Evolutionary conservation across 2,113 vertebrate species (phyloP).

Genomic region (Erythrolamprus reginae): DNA sequence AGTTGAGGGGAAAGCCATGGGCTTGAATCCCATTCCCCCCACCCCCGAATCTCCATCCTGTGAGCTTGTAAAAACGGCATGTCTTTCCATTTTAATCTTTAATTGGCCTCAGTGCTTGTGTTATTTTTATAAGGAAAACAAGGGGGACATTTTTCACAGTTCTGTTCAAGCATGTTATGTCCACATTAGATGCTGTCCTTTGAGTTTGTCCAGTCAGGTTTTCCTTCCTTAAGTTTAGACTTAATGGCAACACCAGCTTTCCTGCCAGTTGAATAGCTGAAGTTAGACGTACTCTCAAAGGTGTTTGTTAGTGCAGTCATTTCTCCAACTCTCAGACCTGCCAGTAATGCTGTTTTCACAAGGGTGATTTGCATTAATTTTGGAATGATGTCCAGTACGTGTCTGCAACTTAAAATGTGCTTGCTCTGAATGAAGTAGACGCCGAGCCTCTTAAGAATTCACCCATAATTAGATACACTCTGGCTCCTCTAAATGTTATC

Average conservation of each 20-base stretch:
- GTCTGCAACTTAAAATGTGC: slow-evolving; percentile 43
- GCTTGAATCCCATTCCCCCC: neutral
- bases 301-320: slow-evolving; percentile 36
- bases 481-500: slow-evolving; percentile 66
- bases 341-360: slow-evolving; percentile 43
- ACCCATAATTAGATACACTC: slow-evolving; percentile 62
- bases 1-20: neutral
- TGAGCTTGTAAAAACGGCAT: neutral
- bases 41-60: neutral
- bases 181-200: slow-evolving; percentile 13
- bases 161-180: slow-evolving; percentile 23
- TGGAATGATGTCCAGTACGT: slow-evolving; percentile 43
- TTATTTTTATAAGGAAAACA: slow-evolving; percentile 16
- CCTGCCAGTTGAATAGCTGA: slow-evolving; percentile 23
- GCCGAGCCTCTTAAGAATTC: slow-evolving; percentile 62
- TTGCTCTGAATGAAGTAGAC: slow-evolving; percentile 54
- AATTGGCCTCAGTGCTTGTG: slow-evolving; percentile 6
- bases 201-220: slow-evolving; percentile 9
- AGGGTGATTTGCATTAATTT: slow-evolving; percentile 41
- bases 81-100: slow-evolving; percentile 12
- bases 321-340: slow-evolving; percentile 28
- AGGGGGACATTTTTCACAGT: slow-evolving; percentile 5
- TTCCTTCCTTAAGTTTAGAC: slow-evolving; percentile 27
- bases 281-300: slow-evolving; percentile 7
- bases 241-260: slow-evolving; percentile 1